Evolutionary conservation across 2,113 vertebrate genomes (phyloP).

Genomic region (Egretta garzetta): DNA sequence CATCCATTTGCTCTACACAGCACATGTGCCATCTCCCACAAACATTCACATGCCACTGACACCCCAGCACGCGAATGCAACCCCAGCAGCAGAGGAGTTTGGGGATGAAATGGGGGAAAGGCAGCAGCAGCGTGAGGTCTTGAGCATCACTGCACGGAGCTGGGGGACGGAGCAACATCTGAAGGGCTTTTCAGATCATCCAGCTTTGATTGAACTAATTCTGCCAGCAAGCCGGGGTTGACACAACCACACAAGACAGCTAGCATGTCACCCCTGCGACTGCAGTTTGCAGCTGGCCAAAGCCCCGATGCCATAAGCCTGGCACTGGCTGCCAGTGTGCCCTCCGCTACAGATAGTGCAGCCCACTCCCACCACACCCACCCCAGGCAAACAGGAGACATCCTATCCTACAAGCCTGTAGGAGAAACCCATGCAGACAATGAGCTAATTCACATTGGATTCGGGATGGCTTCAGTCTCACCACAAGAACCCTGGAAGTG

Average conservation of each 20-base stretch:
- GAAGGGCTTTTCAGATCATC: conserved; percentile 23
- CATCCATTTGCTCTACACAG: not conserved
- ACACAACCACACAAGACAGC: conserved; percentile 33
- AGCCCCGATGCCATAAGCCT: not conserved
- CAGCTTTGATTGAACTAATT: conserved; percentile 31
- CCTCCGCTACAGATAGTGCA: not conserved
- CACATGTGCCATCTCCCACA: not conserved
- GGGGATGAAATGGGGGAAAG: not conserved
- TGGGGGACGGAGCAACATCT: not conserved
- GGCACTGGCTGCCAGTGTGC: accelerated
- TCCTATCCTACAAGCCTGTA: not conserved
- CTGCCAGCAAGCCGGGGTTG: not conserved
- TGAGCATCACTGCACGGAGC: not conserved
- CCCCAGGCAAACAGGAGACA: not conserved
- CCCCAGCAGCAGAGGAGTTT: not conserved
- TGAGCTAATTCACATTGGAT: not conserved
- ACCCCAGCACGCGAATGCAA: not conserved
- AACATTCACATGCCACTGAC: not conserved
- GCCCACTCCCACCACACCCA: not conserved
- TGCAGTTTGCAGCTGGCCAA: not conserved
- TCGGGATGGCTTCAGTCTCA: not conserved
- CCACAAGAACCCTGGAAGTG: not conserved
- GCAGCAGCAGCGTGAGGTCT: not conserved
- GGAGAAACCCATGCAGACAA: not conserved
- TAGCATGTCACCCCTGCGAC: not conserved